Base-by-base conservation (phyloP, 1,140 invertebrate genomes). In the Chlorops oryzae region DNA sequence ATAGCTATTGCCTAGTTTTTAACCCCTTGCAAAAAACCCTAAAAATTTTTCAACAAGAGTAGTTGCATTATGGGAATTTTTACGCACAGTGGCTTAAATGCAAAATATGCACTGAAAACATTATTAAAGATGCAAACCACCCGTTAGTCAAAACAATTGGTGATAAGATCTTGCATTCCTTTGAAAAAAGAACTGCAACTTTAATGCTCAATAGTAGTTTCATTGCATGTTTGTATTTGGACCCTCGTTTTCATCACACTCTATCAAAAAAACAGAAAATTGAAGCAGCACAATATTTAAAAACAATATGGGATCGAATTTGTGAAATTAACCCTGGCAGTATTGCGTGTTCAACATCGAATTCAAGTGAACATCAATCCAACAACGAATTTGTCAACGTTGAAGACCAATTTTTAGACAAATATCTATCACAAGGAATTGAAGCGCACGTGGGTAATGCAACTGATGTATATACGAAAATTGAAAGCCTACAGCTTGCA, bases 1-100 rank as follows among this genome's bases (percentile, higher is more conserved):
- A 52, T 9, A 47, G 1, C 1, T 52, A 37, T 20, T 47, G 45
- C 18, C 2, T 15, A 17, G 50, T 45, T 7, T 56, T 52, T 13
- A 27, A 25, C 32, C 50, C 46, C 3, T 42, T 46, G 32, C 34
- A 52, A 28, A 56, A 47, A 52, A 39, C 23, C 13, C 45, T 46
- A 23, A 15, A 28, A 45, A 52, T 40, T 38, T 47, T 22, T 44
- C 40, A 55, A 37, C 24, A 46, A 15, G 49, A 51, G 5, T 44
- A 43, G 40, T n/a, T 54, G 18, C 49, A 55, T 24, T 55, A 51
- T 23, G 20, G 50, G 2, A 47, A 47, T 39, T 55, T 55, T 47
- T 55, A 55, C 32, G 39, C 53, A 15, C 44, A 52, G 23, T 51
- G 49, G 49, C 23, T 50, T 13, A 54, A 52, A 21, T 32, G 32